Evolutionary conservation across 1,140 invertebrate species (phyloP).

Genomic region (Protaetia brevitarsis): DNA sequence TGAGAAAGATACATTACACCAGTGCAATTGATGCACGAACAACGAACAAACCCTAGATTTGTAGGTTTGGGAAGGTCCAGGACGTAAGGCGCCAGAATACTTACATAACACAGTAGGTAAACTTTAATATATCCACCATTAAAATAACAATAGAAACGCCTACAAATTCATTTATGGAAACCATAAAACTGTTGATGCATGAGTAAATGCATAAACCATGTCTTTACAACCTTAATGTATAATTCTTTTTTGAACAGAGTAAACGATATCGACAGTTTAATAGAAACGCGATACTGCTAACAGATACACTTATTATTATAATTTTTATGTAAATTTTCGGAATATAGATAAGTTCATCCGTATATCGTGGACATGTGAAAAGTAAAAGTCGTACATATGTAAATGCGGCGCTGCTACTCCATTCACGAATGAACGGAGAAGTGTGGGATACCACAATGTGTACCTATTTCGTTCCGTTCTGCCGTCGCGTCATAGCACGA

Average conservation of each 20-base stretch:
- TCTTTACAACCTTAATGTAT: background rate
- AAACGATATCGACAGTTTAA: background rate
- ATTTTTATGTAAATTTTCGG: conserved; percentile 7
- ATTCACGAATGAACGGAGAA: background rate
- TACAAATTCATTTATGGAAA: no score
- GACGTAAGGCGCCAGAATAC: no score
- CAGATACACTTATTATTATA: conserved; percentile 7
- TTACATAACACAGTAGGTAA: no score
- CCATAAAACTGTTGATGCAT: no score
- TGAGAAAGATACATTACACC: no score
- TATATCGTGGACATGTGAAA: background rate
- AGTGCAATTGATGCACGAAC: no score
- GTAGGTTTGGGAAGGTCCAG: no score
- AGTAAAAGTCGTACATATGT: conserved; percentile 11
- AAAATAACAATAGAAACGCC: no score
- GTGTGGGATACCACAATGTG: conserved; percentile 10
- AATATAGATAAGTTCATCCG: background rate
- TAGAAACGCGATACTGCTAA: background rate
- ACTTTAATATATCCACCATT: no score
- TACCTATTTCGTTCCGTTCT: conserved; percentile 5
- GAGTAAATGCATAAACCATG: no score
- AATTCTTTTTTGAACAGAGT: background rate
- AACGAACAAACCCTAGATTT: no score
- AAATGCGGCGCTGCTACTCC: background rate
- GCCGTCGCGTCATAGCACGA: no score